phyloP scores from a whole-genome alignment of 2,888 invertebrate species.

The Drosophila setosimentum region DNA sequence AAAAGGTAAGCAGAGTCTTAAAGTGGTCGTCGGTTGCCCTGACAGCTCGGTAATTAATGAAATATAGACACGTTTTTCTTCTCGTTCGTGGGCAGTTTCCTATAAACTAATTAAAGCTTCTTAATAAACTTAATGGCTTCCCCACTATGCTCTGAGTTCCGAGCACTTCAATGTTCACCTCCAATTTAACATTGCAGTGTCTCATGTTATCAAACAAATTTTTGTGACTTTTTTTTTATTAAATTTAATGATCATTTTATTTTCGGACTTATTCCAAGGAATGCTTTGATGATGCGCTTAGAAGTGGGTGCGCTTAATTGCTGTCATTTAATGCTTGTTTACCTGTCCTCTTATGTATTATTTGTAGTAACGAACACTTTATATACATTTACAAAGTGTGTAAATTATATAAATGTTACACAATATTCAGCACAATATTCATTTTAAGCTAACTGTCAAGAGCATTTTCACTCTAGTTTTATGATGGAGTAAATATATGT shows the following conservation, averaged over 20 bases:
- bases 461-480: neutral
- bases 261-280: neutral
- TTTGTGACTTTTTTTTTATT: constrained; percentile 34
- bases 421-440: neutral
- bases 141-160: neutral
- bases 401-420: neutral
- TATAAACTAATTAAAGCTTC: constrained; percentile 70
- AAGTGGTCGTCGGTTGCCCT: constrained; percentile 51
- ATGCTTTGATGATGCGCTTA: neutral
- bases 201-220: constrained; percentile 29
- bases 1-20: constrained; percentile 69
- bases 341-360: neutral
- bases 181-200: constrained; percentile 41
- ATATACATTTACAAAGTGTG: neutral
- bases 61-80: constrained; percentile 61
- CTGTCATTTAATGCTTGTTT: constrained; percentile 5
- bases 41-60: constrained; percentile 73
- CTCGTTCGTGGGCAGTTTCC: constrained; percentile 25
- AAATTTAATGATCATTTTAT: constrained; percentile 29
- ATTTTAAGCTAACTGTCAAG: neutral
- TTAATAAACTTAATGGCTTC: constrained; percentile 75
- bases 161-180: constrained; percentile 7
- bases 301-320: constrained; percentile 4
- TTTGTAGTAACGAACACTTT: neutral
- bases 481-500: neutral